Evolutionary conservation across 2,888 invertebrate species (phyloP), one percentile per base, ranked within the genome.

Genomic region (Palloptera scutellata): DNA sequence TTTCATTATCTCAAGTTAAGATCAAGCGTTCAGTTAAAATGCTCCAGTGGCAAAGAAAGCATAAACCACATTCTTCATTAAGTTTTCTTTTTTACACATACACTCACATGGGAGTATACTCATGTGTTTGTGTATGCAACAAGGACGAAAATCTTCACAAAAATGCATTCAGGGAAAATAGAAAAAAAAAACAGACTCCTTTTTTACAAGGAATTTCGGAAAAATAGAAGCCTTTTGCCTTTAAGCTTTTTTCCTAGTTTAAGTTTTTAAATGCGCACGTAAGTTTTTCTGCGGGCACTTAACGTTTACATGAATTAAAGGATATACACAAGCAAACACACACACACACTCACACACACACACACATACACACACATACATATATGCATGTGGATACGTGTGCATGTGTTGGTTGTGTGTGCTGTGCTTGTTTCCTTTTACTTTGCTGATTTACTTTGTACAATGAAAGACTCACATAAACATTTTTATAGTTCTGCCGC

Each of bases 261-360:
- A 3, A 48, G 15, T 48, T n/a, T 15, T 48, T 48, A 48, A 48
- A 48, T 48, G 48, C 48, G 12, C 15, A 15, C 15, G 48, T 53
- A 48, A 63, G 51, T 70, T 66, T 30, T 69, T 61, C 58, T 64
- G 69, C 67, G 70, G 67, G 66, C 59, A 51, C 69, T 69, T 64
- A 67, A 61, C 43, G 61, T 53, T 66, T 30, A 52, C n/a, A 13
- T 61, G 53, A 48, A 51, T 52, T 61, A 20, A 61, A 53, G 42
- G 17, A 52, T 61, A 40, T 41, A 12, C 12, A n/a, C 30, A n/a
- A 20, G 1, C 45, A 43, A 48, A 12, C 12, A 20, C 48, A 3
- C n/a, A 19, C n/a, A 15, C 15, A n/a, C 12, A n/a, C 30, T 9
- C 48, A 3, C 45, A 43, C 48, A 12, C 12, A 20, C 48, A 3